These are phyloP conservation scores for Alouatta palliata DNA, from an alignment of 2,113 vertebrate genomes.

Conservation along the genomic window DNA sequence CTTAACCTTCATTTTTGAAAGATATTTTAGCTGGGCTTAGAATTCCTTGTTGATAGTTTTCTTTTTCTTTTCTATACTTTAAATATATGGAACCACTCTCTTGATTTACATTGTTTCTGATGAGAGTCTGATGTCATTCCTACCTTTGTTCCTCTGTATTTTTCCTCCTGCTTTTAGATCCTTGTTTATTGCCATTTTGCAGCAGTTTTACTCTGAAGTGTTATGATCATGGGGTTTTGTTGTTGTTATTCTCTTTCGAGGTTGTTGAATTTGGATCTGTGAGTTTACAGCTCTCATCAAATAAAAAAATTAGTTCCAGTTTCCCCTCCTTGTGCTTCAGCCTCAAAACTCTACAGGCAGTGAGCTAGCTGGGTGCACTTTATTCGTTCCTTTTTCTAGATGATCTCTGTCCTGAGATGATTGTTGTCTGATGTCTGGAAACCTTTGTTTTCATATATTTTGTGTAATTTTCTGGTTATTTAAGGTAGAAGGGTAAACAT, in stretches of 20 bases:
- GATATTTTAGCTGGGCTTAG: slow-evolving; percentile 6
- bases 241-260: neutral
- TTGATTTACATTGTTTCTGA: neutral
- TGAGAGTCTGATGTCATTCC: neutral
- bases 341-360: neutral
- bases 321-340: neutral
- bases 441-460: neutral
- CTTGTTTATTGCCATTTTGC: neutral
- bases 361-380: neutral
- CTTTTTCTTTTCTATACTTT: neutral
- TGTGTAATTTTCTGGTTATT: neutral
- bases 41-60: neutral
- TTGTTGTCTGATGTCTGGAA: neutral
- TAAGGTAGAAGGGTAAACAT: neutral
- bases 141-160: neutral
- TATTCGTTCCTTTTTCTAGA: neutral
- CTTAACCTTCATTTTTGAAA: neutral
- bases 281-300: neutral
- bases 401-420: neutral
- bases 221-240: neutral
- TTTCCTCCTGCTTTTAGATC: neutral
- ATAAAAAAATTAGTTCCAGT: neutral
- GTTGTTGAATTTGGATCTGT: slow-evolving; percentile 9
- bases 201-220: neutral
- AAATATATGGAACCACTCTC: neutral